Evolutionary conservation across 2,113 vertebrate species (phyloP), one percentile per base, ranked within the genome.

Genomic region (Gnathonemus longibarbis): DNA sequence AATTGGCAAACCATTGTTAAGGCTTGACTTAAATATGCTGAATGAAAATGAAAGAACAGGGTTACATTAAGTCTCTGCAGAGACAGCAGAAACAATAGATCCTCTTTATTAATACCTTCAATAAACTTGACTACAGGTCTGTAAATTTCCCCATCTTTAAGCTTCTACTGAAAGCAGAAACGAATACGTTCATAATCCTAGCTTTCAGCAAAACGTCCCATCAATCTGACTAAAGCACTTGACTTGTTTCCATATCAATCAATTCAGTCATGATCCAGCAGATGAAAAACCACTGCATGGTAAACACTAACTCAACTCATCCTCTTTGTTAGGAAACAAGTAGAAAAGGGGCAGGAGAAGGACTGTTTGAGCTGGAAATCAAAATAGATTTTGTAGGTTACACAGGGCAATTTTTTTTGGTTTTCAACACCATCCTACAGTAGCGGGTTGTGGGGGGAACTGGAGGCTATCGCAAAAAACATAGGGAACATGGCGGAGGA

Each of bases 331-430:
- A n/a, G 5, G 10, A 86, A 49, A 50, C 27, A n/a, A 50, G 66
- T 42, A 42, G 11, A 84, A 42, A 87, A 58, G 24, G 56, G 86
- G 66, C 84, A 86, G 70, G 24, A 74, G 50, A 89, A 48, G 11
- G 27, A 88, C 42, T 49, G 52, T 7, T 49, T 35, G n/a, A 89
- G 53, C 77, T 91, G 91, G 80, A 83, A 74, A 86, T 46, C 39
- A 45, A 45, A 42, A 84, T 2, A 45, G 45, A 48, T 84, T 48
- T 46, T 50, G 74, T 13, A 39, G 74, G 74, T 80, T 42, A 80
- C 74, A 17, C 17, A 80, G 4, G 15, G 31, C 5, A 21, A 77
- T 17, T 5, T 77, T 19, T 77, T 77, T 77, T 77, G 31, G 15
- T 77, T 77, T 77, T 77, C 5, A 77, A 80, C 74, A 80, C 35